These are phyloP conservation scores for Atrichornis clamosus DNA, from an alignment of 2,113 vertebrate genomes.

Conservation along the genomic window DNA sequence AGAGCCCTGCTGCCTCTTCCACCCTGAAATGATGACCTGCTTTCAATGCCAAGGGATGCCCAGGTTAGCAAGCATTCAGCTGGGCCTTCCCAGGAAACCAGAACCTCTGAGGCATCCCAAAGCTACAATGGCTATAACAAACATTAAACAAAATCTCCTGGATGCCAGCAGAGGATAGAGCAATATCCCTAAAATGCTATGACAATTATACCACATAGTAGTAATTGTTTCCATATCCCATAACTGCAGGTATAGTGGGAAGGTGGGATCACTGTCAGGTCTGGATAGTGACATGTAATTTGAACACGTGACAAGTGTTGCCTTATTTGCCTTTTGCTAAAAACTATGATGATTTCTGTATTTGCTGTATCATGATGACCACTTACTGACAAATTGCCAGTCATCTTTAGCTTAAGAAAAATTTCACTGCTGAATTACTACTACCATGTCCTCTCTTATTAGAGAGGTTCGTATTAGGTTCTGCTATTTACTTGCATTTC, in stretches of 20 bases:
- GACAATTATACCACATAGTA: background rate
- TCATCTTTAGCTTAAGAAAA: background rate
- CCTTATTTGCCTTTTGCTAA: background rate
- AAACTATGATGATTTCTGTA: background rate
- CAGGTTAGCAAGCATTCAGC: background rate
- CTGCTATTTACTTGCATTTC: background rate
- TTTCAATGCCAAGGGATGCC: background rate
- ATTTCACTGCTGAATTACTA: background rate
- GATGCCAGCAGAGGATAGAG: background rate
- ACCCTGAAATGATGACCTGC: background rate
- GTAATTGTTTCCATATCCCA: background rate
- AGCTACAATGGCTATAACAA: background rate
- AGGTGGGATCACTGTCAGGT: background rate
- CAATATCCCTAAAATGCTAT: background rate
- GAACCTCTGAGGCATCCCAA: background rate
- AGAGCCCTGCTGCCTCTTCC: background rate
- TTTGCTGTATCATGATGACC: background rate
- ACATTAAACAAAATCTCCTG: background rate
- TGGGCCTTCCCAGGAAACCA: background rate
- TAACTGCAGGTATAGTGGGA: background rate
- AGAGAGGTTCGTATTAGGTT: too few relatives aligned
- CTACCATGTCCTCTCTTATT: background rate
- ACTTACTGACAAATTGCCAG: background rate
- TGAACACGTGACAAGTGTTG: background rate
- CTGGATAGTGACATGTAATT: background rate